These are phyloP conservation scores for Ictalurus furcatus DNA, from an alignment of 2,113 vertebrate genomes.

Conservation along the genomic window DNA sequence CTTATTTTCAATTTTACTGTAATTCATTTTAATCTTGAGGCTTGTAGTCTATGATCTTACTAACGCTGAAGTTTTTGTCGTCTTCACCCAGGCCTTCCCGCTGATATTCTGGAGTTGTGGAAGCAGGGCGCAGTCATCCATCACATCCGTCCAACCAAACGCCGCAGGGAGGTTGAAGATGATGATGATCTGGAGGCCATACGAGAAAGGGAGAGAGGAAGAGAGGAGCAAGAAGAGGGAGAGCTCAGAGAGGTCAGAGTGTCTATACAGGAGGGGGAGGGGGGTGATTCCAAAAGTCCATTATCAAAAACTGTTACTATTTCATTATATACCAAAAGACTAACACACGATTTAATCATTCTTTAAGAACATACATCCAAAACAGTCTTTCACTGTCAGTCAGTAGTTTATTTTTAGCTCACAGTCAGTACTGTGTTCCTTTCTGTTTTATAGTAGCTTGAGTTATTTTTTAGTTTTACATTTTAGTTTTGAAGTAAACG, in stretches of 20 bases:
- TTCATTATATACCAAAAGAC: background rate
- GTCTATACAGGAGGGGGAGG: background rate
- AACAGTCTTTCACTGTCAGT: background rate
- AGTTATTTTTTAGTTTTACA: background rate
- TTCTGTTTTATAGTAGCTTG: background rate
- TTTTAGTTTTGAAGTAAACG: background rate
- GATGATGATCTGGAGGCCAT: conserved; percentile 24
- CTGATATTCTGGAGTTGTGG: conserved; percentile 66
- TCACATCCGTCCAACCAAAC: conserved; percentile 43
- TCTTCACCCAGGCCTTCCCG: conserved; percentile 59
- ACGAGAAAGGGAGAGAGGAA: conserved; percentile 30
- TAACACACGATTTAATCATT: background rate
- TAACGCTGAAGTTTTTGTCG: background rate
- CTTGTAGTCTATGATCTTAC: background rate
- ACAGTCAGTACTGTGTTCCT: background rate
- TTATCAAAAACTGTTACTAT: background rate
- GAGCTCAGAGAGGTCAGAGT: conserved; percentile 41
- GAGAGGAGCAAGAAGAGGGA: conserved; percentile 13
- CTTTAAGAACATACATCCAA: background rate
- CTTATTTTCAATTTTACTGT: background rate
- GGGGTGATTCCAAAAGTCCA: background rate
- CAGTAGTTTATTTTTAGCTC: background rate
- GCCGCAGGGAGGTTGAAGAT: conserved; percentile 29
- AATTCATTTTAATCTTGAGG: background rate
- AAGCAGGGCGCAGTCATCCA: conserved; percentile 57